These are phyloP conservation scores for Laupala kohalensis DNA, from an alignment of 1,140 invertebrate species.

Conservation along the genomic window DNA sequence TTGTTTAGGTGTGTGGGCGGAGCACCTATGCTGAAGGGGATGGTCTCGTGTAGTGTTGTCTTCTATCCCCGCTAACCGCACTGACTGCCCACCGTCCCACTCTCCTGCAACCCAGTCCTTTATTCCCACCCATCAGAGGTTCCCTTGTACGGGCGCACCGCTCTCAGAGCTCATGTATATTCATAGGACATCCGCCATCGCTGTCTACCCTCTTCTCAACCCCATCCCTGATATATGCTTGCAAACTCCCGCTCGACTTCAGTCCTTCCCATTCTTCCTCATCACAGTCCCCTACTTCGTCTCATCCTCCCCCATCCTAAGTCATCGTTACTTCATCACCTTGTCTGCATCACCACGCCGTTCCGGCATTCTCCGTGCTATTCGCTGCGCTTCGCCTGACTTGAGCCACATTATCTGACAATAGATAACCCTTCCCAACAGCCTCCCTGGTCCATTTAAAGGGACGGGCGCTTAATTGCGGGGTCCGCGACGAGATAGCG, in stretches of 20 bases:
- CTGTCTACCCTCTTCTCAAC: constrained; percentile 3
- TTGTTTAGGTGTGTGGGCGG: too few species aligned
- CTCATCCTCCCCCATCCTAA: too few species aligned
- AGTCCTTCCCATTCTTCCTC: constrained; percentile 10
- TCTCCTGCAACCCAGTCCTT: background rate
- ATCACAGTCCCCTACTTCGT: constrained; percentile 20
- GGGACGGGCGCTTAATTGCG: background rate
- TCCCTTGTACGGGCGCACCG: background rate
- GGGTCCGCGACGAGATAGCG: background rate
- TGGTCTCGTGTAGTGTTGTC: background rate
- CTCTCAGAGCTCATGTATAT: constrained; percentile 4
- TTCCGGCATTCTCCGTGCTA: too few species aligned
- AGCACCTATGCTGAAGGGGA: too few species aligned
- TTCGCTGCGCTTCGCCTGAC: background rate
- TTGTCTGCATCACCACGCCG: background rate
- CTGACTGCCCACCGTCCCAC: too few species aligned
- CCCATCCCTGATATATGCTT: background rate
- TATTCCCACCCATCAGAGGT: background rate
- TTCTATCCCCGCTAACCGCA: background rate
- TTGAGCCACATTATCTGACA: background rate
- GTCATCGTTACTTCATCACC: too few species aligned
- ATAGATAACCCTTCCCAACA: background rate
- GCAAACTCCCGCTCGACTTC: background rate
- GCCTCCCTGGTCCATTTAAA: background rate
- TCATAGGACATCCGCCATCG: constrained; percentile 3